Conservation (phyloP, 2,888 invertebrate genomes). For the Dione vanillae region DNA sequence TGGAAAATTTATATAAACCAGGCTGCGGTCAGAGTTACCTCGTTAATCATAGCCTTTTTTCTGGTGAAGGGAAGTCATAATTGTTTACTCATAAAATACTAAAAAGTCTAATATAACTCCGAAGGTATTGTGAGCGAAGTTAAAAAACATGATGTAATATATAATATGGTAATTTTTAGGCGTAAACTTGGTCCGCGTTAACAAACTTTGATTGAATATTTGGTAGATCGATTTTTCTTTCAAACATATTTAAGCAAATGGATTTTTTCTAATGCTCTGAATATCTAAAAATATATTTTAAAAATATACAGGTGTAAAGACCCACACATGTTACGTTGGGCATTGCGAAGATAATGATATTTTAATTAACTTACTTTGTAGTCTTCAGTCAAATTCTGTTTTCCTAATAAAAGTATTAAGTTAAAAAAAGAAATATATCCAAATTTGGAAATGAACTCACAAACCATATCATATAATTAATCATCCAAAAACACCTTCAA, state of each 20-base stretch:
- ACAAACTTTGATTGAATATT: conserved; percentile 73
- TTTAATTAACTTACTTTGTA: no score
- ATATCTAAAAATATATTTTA: no score
- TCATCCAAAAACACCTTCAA: not conserved
- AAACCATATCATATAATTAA: not conserved
- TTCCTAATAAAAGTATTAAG: no score
- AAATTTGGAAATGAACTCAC: not conserved
- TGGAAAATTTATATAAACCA: no score
- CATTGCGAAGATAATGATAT: no score
- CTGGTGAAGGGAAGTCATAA: no score
- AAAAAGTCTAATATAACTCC: not conserved
- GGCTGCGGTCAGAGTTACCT: no score
- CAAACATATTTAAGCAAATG: conserved; percentile 45
- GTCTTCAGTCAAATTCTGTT: no score
- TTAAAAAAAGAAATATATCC: no score
- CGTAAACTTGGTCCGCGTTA: conserved; percentile 49
- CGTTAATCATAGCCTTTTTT: no score
- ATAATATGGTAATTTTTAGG: conserved; percentile 31
- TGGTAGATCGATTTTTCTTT: conserved; percentile 55
- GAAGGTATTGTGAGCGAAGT: not conserved
- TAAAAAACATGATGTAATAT: not conserved
- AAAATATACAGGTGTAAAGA: no score
- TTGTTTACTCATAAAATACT: not conserved
- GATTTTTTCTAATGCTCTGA: conserved; percentile 15
- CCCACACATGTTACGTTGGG: no score